Conservation (phyloP, 64 coral and sea anemone species). For the Stichodactyla mertensii region DNA sequence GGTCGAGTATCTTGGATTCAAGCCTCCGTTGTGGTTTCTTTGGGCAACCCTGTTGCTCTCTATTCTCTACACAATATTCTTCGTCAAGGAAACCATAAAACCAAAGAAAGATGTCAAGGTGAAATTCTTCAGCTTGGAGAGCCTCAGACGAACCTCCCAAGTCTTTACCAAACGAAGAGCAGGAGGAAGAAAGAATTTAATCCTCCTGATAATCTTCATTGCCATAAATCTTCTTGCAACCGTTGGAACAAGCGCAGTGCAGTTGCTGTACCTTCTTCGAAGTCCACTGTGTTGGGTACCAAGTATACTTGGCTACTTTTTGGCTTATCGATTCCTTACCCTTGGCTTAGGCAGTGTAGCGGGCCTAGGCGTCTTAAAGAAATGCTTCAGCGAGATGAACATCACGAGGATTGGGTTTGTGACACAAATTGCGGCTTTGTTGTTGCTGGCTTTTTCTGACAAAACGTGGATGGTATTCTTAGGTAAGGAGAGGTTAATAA, state of each 20-base stretch:
- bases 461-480: constrained; percentile 69
- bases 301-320: constrained; percentile 62
- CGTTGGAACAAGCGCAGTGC: constrained; percentile 39
- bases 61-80: constrained; percentile 54
- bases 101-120: constrained; percentile 6
- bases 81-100: constrained; percentile 49
- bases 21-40: constrained; percentile 59
- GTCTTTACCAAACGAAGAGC: constrained; percentile 44
- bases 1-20: constrained; percentile 71
- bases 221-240: constrained; percentile 42
- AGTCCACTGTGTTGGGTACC: constrained; percentile 74
- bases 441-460: constrained; percentile 76
- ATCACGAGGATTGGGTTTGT: constrained; percentile 51
- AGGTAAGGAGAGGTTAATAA: constrained; percentile 37
- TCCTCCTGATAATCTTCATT: constrained; percentile 25
- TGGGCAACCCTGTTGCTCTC: constrained; percentile 30
- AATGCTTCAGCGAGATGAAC: constrained; percentile 52
- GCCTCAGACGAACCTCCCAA: constrained; percentile 37
- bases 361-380: constrained; percentile 34
- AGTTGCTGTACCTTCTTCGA: constrained; percentile 52
- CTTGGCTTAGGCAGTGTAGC: constrained; percentile 57
- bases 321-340: constrained; percentile 53
- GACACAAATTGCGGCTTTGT: constrained; percentile 32
- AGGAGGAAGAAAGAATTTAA: constrained; percentile 40
- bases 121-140: constrained; percentile 55